phyloP scores from a whole-genome alignment of 2,888 invertebrate genomes.

The Hydriomena furcata region DNA sequence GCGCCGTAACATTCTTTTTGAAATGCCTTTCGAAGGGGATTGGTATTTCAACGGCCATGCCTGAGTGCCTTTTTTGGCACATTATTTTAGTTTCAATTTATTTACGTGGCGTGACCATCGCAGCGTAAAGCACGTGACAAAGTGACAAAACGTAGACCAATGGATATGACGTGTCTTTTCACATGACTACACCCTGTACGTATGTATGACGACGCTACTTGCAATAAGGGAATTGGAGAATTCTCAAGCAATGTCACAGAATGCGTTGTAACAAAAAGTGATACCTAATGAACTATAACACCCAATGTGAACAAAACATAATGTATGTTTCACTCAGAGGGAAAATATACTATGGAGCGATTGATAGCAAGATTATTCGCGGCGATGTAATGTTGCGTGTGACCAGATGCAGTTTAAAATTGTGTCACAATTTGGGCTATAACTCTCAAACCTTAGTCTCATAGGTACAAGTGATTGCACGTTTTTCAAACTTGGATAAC shows the following conservation, averaged over 20 bases:
- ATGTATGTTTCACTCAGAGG: conserved; percentile 26
- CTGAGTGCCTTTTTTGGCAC: neutral
- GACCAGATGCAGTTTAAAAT: too few species aligned
- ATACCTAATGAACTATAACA: conserved; percentile 32
- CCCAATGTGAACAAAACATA: conserved; percentile 33
- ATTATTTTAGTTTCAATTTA: conserved; percentile 18
- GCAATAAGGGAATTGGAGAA: conserved; percentile 24
- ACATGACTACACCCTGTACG: conserved; percentile 29
- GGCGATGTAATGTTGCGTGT: too few species aligned
- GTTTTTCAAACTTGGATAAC: too few species aligned
- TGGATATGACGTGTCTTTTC: conserved; percentile 32
- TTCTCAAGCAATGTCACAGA: conserved; percentile 30
- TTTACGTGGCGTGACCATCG: conserved; percentile 39
- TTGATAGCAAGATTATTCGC: neutral
- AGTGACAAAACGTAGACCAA: conserved; percentile 33
- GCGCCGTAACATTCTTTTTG: too few species aligned
- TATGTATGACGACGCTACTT: conserved; percentile 15
- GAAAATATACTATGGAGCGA: conserved; percentile 20
- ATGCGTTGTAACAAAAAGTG: conserved; percentile 30
- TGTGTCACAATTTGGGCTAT: too few species aligned
- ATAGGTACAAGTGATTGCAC: too few species aligned
- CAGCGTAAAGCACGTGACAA: conserved; percentile 45
- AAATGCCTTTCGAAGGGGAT: too few species aligned
- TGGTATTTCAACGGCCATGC: too few species aligned
- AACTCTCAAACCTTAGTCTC: too few species aligned